Evolutionary conservation across 2,888 invertebrate species (phyloP).

Genomic region (Eutolmus rufibarbis): DNA sequence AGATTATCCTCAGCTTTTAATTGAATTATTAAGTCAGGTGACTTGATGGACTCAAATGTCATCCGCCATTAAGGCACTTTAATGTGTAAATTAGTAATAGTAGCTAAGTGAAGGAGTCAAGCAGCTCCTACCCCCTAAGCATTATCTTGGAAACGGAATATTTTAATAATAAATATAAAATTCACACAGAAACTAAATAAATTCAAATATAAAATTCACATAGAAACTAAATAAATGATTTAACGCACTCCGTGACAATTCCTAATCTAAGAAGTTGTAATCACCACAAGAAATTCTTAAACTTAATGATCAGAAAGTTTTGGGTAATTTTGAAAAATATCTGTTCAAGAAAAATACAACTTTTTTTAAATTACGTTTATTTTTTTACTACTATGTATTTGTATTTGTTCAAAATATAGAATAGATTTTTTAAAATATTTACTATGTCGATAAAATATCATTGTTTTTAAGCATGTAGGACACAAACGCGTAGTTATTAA

Average conservation of each 20-base stretch:
- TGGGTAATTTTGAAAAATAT: too few relatives aligned
- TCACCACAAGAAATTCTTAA: too few relatives aligned
- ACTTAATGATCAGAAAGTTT: too few relatives aligned
- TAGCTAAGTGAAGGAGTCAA: neutral
- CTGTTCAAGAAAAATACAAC: too few relatives aligned
- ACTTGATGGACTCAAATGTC: neutral
- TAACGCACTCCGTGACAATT: neutral
- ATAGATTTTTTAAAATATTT: too few relatives aligned
- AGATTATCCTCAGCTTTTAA: neutral
- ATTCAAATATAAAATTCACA: neutral
- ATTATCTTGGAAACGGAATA: neutral
- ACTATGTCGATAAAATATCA: too few relatives aligned
- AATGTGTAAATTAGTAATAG: neutral
- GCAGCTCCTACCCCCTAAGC: neutral
- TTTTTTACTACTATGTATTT: too few relatives aligned
- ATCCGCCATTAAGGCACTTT: neutral
- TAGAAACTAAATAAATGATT: neutral
- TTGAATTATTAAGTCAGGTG: neutral
- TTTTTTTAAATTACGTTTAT: too few relatives aligned
- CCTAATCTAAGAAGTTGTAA: too few relatives aligned
- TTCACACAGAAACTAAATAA: neutral
- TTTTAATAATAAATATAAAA: neutral
- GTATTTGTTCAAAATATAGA: too few relatives aligned
- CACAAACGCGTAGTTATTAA: too few relatives aligned
- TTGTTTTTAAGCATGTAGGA: too few relatives aligned